Conservation (phyloP, 2,797 vertebrate genomes). For the Benthosema pterotum region DNA sequence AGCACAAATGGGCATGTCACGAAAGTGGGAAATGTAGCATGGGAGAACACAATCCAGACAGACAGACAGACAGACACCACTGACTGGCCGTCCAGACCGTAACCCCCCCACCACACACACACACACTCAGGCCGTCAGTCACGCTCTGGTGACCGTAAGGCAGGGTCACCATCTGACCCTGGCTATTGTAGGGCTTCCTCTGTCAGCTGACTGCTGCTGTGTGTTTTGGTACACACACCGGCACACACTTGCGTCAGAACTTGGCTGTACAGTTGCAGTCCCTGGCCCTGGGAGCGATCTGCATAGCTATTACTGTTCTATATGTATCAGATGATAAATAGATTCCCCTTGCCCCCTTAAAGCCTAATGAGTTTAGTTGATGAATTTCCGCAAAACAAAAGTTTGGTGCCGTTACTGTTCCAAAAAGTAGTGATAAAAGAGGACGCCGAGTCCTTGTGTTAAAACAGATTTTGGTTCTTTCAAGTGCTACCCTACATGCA, state of each 20-base stretch:
- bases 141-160: slow-evolving; percentile 33
- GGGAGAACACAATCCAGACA: slow-evolving; percentile 50
- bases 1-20: slow-evolving; percentile 36
- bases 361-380: slow-evolving; percentile 1
- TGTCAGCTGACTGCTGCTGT: slow-evolving; percentile 39
- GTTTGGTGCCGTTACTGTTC: background rate
- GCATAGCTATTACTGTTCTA: slow-evolving; percentile 9
- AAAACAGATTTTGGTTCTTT: background rate
- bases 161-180: slow-evolving; percentile 51
- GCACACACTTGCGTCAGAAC: background rate
- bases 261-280: background rate
- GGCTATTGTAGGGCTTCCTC: slow-evolving; percentile 23
- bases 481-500: background rate
- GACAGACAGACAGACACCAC: slow-evolving; percentile 40
- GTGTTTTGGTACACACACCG: slow-evolving; percentile 9
- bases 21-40: slow-evolving; percentile 37
- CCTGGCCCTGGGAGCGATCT: background rate
- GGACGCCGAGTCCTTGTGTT: background rate
- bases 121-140: background rate
- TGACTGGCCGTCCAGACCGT: background rate
- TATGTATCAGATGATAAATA: no score
- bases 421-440: background rate
- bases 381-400: background rate
- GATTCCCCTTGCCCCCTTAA: background rate
- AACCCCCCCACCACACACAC: background rate